Evolutionary conservation across 2,113 vertebrate genomes (phyloP).

Genomic region (Apteryx mantelli): DNA sequence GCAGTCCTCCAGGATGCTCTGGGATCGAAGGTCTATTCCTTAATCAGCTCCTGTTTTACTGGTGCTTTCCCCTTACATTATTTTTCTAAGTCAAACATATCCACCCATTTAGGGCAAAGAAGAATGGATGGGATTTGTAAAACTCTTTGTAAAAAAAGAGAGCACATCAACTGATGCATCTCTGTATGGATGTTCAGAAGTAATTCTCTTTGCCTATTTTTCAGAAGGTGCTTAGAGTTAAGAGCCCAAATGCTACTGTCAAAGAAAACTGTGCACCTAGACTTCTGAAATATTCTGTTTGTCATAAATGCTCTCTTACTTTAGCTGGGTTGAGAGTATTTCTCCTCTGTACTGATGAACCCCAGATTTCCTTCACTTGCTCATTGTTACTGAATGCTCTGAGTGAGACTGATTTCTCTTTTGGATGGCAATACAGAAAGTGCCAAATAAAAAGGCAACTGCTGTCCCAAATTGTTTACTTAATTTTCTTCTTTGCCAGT

Average conservation of each 20-base stretch:
- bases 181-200: background rate
- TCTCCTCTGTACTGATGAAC: background rate
- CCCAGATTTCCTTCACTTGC: background rate
- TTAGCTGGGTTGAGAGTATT: background rate
- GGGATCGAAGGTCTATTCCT: background rate
- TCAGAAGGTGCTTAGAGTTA: background rate
- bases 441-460: background rate
- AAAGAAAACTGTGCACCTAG: background rate
- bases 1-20: background rate
- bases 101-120: background rate
- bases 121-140: background rate
- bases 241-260: background rate
- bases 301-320: background rate
- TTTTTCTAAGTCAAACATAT: background rate
- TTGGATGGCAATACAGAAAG: background rate
- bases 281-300: background rate
- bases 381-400: background rate
- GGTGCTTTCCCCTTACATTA: background rate
- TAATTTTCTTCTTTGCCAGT: accelerated
- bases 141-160: background rate
- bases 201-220: background rate
- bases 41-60: background rate
- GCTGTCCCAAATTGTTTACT: background rate
- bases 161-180: background rate
- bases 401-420: background rate